A percentile compares a stretch with the other conserved stretches of the same genome.
Conservation (phyloP, 2,113 vertebrate genomes). For the cattle (Bos taurus) region DNA sequence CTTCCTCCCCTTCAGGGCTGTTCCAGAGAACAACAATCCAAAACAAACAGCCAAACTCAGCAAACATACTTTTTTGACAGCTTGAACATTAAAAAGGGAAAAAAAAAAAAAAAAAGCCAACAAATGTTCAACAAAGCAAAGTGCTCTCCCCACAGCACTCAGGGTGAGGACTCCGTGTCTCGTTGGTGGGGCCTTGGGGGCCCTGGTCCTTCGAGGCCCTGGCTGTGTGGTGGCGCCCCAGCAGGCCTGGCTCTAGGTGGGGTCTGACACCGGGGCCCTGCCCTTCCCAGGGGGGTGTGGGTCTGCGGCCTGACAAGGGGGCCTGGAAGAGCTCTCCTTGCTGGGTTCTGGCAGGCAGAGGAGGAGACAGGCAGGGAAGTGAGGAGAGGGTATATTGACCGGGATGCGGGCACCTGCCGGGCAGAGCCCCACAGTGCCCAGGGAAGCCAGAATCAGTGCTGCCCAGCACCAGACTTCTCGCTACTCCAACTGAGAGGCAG, state of each 20-base stretch:
- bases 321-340: background rate
- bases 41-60: constrained; percentile 47
- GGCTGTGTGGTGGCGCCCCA: rapidly evolving
- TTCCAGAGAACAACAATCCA: constrained; percentile 6
- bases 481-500: background rate
- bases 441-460: background rate
- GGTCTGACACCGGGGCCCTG: background rate
- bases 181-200: rapidly evolving
- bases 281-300: background rate
- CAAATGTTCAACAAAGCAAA: constrained; percentile 58
- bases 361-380: background rate
- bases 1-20: background rate
- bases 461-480: rapidly evolving
- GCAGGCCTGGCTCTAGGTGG: background rate
- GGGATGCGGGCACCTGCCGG: rapidly evolving
- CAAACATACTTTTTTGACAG: constrained; percentile 59
- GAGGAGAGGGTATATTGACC: rapidly evolving
- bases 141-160: background rate
- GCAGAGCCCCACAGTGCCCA: too few species aligned
- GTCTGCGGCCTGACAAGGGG: background rate
- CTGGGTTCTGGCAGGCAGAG: background rate
- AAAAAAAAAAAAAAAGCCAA: constrained; percentile 8
- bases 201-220: rapidly evolving
- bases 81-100: constrained; percentile 37
- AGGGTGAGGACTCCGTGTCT: rapidly evolving